These are phyloP conservation scores for Galagoides demidoff DNA, from an alignment of 2,797 vertebrate species.

Conservation along the genomic window DNA sequence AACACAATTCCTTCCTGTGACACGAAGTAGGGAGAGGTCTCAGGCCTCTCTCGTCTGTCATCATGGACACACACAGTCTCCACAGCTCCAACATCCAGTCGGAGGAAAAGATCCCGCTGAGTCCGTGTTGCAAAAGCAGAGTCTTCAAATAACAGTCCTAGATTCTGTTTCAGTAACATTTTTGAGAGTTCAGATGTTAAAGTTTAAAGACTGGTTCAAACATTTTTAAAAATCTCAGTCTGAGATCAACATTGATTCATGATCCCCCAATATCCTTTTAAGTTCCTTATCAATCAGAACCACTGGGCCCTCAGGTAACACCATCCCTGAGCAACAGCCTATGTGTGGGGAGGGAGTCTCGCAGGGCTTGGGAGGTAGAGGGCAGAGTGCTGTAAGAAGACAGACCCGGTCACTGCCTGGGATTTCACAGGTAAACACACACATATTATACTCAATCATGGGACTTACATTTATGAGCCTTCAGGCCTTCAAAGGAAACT, in stretches of 20 bases:
- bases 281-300: neutral
- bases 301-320: neutral
- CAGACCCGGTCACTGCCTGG: neutral
- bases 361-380: neutral
- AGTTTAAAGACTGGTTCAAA: neutral
- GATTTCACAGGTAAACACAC: neutral
- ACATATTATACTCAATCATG: neutral
- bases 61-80: neutral
- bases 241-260: neutral
- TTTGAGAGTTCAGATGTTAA: neutral
- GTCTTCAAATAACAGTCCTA: neutral
- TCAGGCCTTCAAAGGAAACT: slow-evolving; percentile 95
- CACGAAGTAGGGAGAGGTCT: neutral
- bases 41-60: neutral
- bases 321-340: neutral
- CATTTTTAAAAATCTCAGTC: neutral
- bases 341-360: neutral
- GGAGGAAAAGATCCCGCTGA: neutral
- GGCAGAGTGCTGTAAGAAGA: slow-evolving; percentile 24
- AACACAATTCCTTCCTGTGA: neutral
- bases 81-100: neutral
- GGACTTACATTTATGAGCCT: slow-evolving; percentile 95
- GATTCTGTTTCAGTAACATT: slow-evolving; percentile 19
- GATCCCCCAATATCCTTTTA: neutral
- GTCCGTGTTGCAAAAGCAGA: neutral